These are phyloP conservation scores for Drosophila fuyamai DNA, from an alignment of 1,140 invertebrate species.

Conservation along the genomic window DNA sequence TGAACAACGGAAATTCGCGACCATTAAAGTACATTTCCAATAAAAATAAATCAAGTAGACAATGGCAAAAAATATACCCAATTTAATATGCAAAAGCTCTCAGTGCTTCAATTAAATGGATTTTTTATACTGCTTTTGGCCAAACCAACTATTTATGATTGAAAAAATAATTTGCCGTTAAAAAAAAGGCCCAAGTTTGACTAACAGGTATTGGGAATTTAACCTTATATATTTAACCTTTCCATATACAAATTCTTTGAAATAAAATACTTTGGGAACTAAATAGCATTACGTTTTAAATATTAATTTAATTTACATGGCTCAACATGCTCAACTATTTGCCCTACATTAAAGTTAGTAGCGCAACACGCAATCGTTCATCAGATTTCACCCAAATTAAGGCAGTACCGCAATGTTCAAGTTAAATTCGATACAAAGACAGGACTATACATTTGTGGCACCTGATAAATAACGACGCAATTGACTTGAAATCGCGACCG, in stretches of 20 bases:
- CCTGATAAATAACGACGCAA: constrained; percentile 78
- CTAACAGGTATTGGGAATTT: too few species aligned
- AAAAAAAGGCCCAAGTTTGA: too few species aligned
- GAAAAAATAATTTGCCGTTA: too few species aligned
- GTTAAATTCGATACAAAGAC: constrained; percentile 7
- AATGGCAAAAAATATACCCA: constrained; percentile 1
- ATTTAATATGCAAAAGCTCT: constrained; percentile 26
- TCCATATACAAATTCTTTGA: too few species aligned
- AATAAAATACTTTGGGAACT: too few species aligned
- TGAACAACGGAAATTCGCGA: constrained; percentile 58
- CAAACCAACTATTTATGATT: background rate
- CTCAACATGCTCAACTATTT: background rate
- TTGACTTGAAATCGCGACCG: constrained; percentile 72
- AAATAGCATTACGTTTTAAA: too few species aligned
- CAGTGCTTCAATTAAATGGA: constrained; percentile 16
- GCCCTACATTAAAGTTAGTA: too few species aligned
- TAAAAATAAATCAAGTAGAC: constrained; percentile 47
- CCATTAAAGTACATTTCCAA: constrained; percentile 39
- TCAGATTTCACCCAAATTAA: constrained; percentile 16
- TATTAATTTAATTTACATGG: too few species aligned
- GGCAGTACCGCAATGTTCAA: constrained; percentile 26
- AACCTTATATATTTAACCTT: too few species aligned
- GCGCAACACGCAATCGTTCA: constrained; percentile 9
- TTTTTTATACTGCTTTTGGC: constrained; percentile 8
- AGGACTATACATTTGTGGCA: constrained; percentile 49